Conservation (phyloP, 1,140 invertebrate genomes). For the Lepidurus packardi region DNA sequence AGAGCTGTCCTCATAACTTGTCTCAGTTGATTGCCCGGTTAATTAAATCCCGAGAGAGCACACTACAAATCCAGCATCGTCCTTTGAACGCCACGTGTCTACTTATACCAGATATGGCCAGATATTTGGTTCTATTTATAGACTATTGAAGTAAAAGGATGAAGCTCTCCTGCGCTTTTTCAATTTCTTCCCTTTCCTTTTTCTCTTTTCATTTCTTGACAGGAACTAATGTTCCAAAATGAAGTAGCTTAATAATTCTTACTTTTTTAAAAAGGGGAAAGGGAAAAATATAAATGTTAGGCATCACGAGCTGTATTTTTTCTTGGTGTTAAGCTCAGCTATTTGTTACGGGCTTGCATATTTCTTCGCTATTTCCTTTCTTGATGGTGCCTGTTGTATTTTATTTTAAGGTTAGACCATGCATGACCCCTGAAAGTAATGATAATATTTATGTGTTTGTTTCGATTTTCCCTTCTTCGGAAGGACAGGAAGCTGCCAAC, state of each 20-base stretch:
- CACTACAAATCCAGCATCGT: background rate
- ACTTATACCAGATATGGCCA: background rate
- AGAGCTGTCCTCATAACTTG: background rate
- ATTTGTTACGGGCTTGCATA: background rate
- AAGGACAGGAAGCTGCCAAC: conserved; percentile 37
- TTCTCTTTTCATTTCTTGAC: background rate
- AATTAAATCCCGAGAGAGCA: background rate
- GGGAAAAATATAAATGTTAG: background rate
- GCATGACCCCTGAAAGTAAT: background rate
- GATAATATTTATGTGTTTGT: background rate
- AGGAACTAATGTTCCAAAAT: background rate
- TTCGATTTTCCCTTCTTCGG: conserved; percentile 36
- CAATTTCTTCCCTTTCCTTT: background rate
- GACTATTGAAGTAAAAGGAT: background rate
- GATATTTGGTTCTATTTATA: background rate
- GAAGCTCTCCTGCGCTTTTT: background rate
- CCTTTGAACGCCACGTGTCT: background rate
- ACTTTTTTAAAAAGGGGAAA: background rate
- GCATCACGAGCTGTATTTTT: background rate
- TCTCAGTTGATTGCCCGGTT: background rate
- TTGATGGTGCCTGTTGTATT: background rate
- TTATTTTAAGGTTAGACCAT: background rate
- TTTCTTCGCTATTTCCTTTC: background rate
- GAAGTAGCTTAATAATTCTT: background rate
- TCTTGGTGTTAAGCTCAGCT: background rate